phyloP scores from a whole-genome alignment of 2,113 vertebrate species.

The Propithecus coquereli region DNA sequence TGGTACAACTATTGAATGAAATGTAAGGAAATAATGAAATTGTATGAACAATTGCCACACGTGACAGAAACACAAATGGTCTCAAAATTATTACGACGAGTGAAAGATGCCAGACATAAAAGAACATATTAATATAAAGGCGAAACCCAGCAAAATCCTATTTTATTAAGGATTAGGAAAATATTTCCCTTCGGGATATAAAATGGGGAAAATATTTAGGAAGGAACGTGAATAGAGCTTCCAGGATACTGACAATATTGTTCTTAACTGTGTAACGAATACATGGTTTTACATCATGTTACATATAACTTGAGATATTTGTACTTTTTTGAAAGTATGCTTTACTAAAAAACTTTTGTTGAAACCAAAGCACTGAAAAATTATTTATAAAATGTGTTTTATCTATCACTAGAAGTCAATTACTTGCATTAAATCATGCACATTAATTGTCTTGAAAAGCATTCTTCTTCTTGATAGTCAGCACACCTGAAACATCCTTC shows the following conservation, averaged over 20 bases:
- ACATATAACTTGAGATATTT: neutral
- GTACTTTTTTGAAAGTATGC: neutral
- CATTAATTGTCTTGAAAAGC: neutral
- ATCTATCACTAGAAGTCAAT: neutral
- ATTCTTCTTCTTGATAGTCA: neutral
- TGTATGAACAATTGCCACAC: neutral
- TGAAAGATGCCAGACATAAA: neutral
- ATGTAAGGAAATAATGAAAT: neutral
- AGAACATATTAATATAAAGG: neutral
- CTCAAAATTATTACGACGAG: neutral
- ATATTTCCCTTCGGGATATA: neutral
- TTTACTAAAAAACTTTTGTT: neutral
- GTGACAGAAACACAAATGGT: neutral
- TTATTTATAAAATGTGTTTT: neutral
- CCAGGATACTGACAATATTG: neutral
- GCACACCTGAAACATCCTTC: neutral
- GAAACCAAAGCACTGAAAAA: neutral
- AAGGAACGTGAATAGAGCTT: neutral
- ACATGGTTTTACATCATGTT: neutral
- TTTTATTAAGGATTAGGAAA: neutral
- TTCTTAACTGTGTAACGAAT: neutral
- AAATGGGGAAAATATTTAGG: neutral
- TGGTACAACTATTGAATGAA: neutral
- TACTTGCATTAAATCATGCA: neutral
- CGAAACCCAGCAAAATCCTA: neutral